Conservation (phyloP, 1,140 invertebrate genomes). For the Chrysoperla carnea region DNA sequence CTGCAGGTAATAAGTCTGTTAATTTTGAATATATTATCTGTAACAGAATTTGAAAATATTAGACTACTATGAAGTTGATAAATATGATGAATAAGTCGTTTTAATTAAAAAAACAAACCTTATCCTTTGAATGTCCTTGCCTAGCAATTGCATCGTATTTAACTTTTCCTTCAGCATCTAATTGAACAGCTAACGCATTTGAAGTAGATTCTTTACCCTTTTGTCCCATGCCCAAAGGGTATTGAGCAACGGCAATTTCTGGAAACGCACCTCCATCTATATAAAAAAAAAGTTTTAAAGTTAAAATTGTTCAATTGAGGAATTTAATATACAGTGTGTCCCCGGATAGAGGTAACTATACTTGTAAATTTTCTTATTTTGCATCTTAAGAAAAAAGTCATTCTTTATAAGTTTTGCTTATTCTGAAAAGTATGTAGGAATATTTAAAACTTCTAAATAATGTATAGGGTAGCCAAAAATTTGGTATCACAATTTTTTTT, state of each 20-base stretch:
- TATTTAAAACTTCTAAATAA: too few species aligned
- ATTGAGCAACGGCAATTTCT: constrained; percentile 94
- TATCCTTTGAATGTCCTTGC: constrained; percentile 91
- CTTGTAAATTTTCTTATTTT: too few species aligned
- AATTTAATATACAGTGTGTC: too few species aligned
- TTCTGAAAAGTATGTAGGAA: too few species aligned
- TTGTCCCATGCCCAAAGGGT: constrained; percentile 76
- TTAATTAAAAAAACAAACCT: constrained; percentile 31
- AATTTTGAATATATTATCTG: constrained; percentile 92
- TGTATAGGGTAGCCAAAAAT: too few species aligned
- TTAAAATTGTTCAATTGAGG: too few species aligned
- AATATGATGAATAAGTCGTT: too few species aligned
- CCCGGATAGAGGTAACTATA: too few species aligned
- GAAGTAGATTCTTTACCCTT: constrained; percentile 56
- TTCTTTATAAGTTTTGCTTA: too few species aligned
- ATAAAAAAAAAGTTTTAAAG: constrained; percentile 44
- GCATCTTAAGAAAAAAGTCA: too few species aligned
- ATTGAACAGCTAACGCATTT: constrained; percentile 83
- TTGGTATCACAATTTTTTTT: too few species aligned
- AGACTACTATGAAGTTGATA: too few species aligned
- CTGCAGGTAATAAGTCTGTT: constrained; percentile 82
- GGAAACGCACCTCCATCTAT: constrained; percentile 97
- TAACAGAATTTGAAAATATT: constrained; percentile 14
- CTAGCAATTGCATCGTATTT: constrained; percentile 94
- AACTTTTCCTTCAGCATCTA: constrained; percentile 86